Conservation (phyloP, 2,113 vertebrate species). For the Coptodon bakossiorum region DNA sequence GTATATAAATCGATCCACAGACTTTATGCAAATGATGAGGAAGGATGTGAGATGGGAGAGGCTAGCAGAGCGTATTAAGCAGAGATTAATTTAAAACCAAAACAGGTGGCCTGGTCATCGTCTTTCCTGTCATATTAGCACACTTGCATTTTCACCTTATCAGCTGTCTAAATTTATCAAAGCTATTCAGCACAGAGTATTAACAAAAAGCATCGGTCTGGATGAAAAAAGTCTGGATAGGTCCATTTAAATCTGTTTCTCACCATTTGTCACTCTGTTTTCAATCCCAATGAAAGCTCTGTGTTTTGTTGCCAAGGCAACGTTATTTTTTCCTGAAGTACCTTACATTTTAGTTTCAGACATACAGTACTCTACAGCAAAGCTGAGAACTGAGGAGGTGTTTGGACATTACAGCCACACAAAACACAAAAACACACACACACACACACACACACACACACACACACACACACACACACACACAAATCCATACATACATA, state of each 20-base stretch:
- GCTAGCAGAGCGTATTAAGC: not conserved
- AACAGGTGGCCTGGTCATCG: not conserved
- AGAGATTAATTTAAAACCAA: not conserved
- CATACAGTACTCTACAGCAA: not conserved
- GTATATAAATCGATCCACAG: not conserved
- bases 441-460: not conserved
- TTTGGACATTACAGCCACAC: not conserved
- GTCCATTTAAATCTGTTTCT: constrained; percentile 58
- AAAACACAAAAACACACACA: not conserved
- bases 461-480: not conserved
- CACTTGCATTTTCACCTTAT: not conserved
- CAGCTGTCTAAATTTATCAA: not conserved
- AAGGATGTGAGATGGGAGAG: not conserved
- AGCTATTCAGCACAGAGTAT: constrained; percentile 1
- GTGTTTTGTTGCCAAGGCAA: constrained; percentile 70
- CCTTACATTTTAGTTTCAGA: constrained; percentile 60
- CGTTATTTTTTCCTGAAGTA: constrained; percentile 34
- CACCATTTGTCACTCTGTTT: constrained; percentile 36
- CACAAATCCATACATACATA: not conserved
- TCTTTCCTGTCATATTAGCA: not conserved
- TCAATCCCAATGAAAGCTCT: constrained; percentile 51
- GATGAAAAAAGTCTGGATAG: not conserved
- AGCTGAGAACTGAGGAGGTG: not conserved
- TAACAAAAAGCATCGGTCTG: constrained; percentile 24
- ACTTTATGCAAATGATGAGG: not conserved